A percentile compares a stretch with the other conserved stretches of the same genome.
Evolutionary conservation across 2,797 vertebrate species (phyloP).

Genomic region (Myotis daubentonii): DNA sequence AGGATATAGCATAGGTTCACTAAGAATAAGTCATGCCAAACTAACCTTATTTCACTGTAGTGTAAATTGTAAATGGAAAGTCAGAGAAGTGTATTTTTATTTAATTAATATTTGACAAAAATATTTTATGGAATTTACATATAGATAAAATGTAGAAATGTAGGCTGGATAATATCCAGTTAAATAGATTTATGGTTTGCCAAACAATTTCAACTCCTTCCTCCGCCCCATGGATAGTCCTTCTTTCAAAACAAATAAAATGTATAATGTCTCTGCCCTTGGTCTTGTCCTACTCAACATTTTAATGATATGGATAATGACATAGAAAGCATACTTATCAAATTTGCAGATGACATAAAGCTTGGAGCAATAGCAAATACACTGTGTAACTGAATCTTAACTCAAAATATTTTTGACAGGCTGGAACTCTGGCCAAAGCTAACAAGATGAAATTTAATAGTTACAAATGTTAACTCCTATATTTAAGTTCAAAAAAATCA

Average conservation of each 20-base stretch:
- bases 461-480: slow-evolving; percentile 74
- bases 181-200: slow-evolving; percentile 37
- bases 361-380: slow-evolving; percentile 70
- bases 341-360: slow-evolving; percentile 77
- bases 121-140: slow-evolving; percentile 8
- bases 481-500: slow-evolving; percentile 58
- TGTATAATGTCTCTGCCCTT: slow-evolving; percentile 62
- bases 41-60: slow-evolving; percentile 9
- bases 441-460: slow-evolving; percentile 76
- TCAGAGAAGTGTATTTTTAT: slow-evolving; percentile 26
- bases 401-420: slow-evolving; percentile 75
- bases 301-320: slow-evolving; percentile 77
- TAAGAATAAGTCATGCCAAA: slow-evolving; percentile 13
- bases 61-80: slow-evolving; percentile 43
- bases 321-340: slow-evolving; percentile 76
- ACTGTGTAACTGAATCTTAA: slow-evolving; percentile 71
- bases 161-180: background rate
- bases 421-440: slow-evolving; percentile 72
- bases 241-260: slow-evolving; percentile 73
- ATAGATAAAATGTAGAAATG: slow-evolving; percentile 41
- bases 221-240: background rate
- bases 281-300: slow-evolving; percentile 72
- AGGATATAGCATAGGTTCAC: slow-evolving; percentile 2
- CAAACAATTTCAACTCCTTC: slow-evolving; percentile 37
- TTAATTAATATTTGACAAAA: slow-evolving; percentile 52